phyloP scores from a whole-genome alignment of 64 coral and sea anemone genomes.

The Montipora efflorescens region DNA sequence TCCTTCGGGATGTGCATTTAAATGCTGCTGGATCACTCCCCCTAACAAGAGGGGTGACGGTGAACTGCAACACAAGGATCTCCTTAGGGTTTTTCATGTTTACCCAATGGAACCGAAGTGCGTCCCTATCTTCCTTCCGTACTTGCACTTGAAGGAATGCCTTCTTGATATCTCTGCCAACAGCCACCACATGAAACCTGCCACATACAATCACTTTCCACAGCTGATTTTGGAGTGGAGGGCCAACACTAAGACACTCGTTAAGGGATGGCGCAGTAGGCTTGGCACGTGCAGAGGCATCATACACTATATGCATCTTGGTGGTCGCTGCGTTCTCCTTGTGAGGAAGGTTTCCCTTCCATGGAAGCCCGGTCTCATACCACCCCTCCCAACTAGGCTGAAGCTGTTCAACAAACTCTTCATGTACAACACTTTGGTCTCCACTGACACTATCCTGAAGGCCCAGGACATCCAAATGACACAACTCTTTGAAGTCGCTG shows the following conservation, averaged over 20 bases:
- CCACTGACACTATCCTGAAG: too few species aligned
- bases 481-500: too few species aligned
- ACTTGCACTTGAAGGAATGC: too few species aligned
- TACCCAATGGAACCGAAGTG: too few species aligned
- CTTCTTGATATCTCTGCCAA: too few species aligned
- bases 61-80: conserved; percentile 26
- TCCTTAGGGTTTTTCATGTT: background rate
- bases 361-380: too few species aligned
- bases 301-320: conserved; percentile 21
- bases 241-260: conserved; percentile 20
- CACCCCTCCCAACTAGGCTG: too few species aligned
- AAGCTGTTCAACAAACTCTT: too few species aligned
- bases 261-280: conserved; percentile 6
- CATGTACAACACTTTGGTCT: too few species aligned
- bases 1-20: conserved; percentile 30
- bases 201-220: background rate
- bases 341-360: conserved; percentile 17
- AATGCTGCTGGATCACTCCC: conserved; percentile 67
- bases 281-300: background rate
- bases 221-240: conserved; percentile 36
- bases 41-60: background rate
- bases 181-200: too few species aligned
- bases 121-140: too few species aligned
- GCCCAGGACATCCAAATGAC: too few species aligned
- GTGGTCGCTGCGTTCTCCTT: background rate